phyloP scores from a whole-genome alignment of 2,888 invertebrate genomes.

The Autographa pulchrina region DNA sequence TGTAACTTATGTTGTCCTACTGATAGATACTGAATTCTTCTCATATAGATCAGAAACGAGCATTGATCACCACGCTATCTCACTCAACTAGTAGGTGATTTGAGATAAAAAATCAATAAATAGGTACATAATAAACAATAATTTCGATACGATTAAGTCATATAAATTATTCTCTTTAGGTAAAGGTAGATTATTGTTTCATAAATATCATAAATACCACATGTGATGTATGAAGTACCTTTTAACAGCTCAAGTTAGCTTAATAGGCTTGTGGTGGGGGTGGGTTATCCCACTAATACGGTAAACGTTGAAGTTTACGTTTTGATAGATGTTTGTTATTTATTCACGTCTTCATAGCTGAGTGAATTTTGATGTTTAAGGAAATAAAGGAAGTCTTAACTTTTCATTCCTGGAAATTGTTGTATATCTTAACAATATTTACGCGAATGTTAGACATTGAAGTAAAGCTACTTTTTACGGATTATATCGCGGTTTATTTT shows the following conservation, averaged over 20 bases:
- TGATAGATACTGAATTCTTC: too few relatives aligned
- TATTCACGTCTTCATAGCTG: background rate
- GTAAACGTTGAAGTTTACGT: slow-evolving; percentile 3
- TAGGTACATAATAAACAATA: too few relatives aligned
- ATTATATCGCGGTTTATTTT: too few relatives aligned
- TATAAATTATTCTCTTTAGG: background rate
- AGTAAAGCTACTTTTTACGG: too few relatives aligned
- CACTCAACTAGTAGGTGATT: background rate
- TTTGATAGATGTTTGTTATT: slow-evolving; percentile 7
- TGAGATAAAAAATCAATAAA: background rate
- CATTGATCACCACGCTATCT: too few relatives aligned
- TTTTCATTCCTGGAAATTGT: background rate
- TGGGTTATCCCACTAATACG: slow-evolving; percentile 8
- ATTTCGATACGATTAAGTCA: too few relatives aligned
- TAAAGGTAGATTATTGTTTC: background rate
- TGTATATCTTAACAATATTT: too few relatives aligned
- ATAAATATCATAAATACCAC: background rate
- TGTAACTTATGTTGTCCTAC: too few relatives aligned
- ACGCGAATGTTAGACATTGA: too few relatives aligned
- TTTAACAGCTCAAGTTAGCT: background rate
- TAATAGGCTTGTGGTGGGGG: slow-evolving; percentile 6
- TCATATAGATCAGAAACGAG: too few relatives aligned
- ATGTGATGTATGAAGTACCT: background rate
- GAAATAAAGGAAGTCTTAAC: background rate
- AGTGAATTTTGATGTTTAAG: slow-evolving; percentile 3